Conservation (phyloP, 2,888 invertebrate species). For the Torymus aiolomorphi region DNA sequence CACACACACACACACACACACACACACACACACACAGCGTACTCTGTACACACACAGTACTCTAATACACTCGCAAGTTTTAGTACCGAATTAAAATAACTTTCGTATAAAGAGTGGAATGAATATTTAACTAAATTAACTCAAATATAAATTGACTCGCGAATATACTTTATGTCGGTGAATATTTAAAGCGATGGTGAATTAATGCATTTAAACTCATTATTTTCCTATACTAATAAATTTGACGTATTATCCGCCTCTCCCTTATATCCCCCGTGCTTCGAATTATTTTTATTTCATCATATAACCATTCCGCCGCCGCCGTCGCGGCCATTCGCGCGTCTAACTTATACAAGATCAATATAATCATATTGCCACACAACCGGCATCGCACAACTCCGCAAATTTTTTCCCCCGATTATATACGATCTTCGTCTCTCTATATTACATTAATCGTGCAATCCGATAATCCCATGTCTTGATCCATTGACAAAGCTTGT, state of each 20-base stretch:
- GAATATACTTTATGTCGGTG: not conserved
- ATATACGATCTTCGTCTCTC: too few species aligned
- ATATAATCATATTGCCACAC: too few species aligned
- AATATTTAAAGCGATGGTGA: too few species aligned
- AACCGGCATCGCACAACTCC: too few species aligned
- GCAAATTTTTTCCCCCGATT: too few species aligned
- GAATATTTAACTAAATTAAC: constrained; percentile 19
- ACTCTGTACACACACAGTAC: too few species aligned
- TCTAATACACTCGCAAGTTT: constrained; percentile 6
- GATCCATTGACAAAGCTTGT: constrained; percentile 21
- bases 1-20: too few species aligned
- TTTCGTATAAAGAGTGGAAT: not conserved
- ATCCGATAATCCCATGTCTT: constrained; percentile 24
- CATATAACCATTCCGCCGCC: too few species aligned
- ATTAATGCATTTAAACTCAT: constrained; percentile 16
- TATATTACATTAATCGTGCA: not conserved
- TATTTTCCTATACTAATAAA: constrained; percentile 13
- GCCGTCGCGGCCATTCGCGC: too few species aligned
- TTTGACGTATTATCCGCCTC: not conserved
- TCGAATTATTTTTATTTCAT: not conserved
- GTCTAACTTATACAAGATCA: too few species aligned
- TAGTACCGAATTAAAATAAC: constrained; percentile 16
- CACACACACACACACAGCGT: too few species aligned
- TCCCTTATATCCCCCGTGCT: not conserved
- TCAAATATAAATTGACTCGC: constrained; percentile 6